Base-by-base conservation (phyloP, 2,888 invertebrate species). In the Cephus sareptanus region DNA sequence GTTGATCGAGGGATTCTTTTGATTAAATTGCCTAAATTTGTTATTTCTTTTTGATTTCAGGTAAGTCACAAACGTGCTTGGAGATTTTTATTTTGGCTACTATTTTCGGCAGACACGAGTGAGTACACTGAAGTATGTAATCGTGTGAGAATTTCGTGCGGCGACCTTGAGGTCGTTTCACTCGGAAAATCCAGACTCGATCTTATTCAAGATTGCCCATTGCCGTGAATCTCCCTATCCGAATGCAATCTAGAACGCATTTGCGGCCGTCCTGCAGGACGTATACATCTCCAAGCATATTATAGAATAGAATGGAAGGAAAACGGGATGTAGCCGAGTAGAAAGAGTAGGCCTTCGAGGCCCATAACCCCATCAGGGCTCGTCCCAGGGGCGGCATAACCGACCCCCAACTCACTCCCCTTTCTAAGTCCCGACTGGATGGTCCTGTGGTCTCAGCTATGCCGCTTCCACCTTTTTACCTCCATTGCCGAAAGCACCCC, bases 331-430 rank as follows among this genome's bases (percentile, higher is more conserved):
- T 87, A 86, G 89, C 85, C 85, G 85, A 87, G 86, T 83, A 86
- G 87, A 89, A 88, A 89, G 90, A 91, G 91, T 91, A 91, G 91
- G 90, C 93, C 93, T 90, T 89, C 83, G 93, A 93, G 93, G 93
- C 92, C 92, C 92, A 93, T 93, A 93, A 93, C 93, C 93, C 93
- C 93, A 93, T 93, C 93, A 93, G 92, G 90, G 91, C 88, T 87
- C 80, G 84, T 90, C 90, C 89, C 91, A 85, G 79, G 90, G 90
- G 91, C 85, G 82, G 85, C 87, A 90, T 91, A 89, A 90, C 88
- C 84, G 80, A 75, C 75, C 77, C 77, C 76, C 79, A 83, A 81
- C 56, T 81, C 80, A 80, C 85, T 84, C 83, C 56, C n/a, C 76
- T 69, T 69, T 74, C 77, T 33, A 56, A 56, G 56, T 56, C 56